Base-by-base conservation (phyloP, 1,140 invertebrate genomes). In the Reticulitermes speratus region DNA sequence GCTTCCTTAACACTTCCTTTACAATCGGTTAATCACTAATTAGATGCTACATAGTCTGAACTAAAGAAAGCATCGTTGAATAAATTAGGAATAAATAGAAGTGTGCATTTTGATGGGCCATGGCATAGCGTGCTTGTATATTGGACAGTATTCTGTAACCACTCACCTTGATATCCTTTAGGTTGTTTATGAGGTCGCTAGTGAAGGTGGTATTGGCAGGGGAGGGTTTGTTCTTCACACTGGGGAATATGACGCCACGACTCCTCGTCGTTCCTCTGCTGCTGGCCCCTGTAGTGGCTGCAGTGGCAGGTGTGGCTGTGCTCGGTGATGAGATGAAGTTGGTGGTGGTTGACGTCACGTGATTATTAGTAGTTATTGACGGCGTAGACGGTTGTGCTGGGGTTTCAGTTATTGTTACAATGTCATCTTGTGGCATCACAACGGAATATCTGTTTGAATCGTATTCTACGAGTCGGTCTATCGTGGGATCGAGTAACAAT, bases 161-260 rank as follows among this genome's bases (percentile, higher is more conserved):
- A 88, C 93, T 94, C 93, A 97, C 96, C 94, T 96, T 97, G 87
- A 97, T 93, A 89, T 97, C 96, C 91, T 96, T 96, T 88, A 96
- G 93, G 90, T 93, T 94, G 69, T 94, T 91, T 84, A 95, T 91
- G 87, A 95, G 91, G 88, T 96, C 96, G 11, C 94, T 95, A 32
- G 94, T 93, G 89, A 96, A 96, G 19, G 96, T 96, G 86, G 95
- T 95, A 91, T 97, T 97, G 14, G 95, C 94, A 48, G 95, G 93
- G 86, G 95, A 94, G 9, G 96, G 96, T 89, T 97, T 97, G 90
- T 97, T 97, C 90, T 97, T 97, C 23, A 97, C 96, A 88, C 96
- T 97, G 1, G 96, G 96, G 91, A 97, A 97, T 90, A 97, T 97
- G 88, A 97, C 94, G 82, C 95, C 95, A 32, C 95, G 94, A 90